Conservation (phyloP, 2,888 invertebrate species). For the Coelopa pilipes region DNA sequence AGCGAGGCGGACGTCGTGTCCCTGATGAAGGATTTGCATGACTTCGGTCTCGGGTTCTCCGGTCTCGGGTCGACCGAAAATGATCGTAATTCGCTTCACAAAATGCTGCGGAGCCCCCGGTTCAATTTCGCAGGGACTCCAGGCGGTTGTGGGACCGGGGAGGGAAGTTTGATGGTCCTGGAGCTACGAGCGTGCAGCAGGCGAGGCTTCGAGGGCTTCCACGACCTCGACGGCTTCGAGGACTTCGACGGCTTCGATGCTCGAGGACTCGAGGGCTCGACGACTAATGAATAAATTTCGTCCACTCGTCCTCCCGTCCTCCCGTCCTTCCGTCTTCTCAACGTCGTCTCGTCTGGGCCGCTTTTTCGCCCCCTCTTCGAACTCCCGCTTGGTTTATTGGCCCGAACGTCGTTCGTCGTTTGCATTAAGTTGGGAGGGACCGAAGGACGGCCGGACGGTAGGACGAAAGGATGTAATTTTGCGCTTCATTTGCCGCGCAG, state of each 20-base stretch:
- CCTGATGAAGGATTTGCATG: slow-evolving; percentile 8
- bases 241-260: too few relatives aligned
- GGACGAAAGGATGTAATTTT: not conserved
- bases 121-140: too few relatives aligned
- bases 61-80: not conserved
- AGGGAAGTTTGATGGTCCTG: too few relatives aligned
- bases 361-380: not conserved
- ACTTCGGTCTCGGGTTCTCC: not conserved
- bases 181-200: too few relatives aligned
- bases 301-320: not conserved
- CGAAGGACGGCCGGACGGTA: not conserved
- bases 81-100: not conserved
- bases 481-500: slow-evolving; percentile 6
- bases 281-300: slow-evolving; percentile 28
- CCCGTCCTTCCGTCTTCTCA: not conserved
- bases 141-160: too few relatives aligned
- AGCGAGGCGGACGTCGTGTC: not conserved
- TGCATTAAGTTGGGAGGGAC: not conserved
- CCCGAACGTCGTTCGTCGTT: not conserved
- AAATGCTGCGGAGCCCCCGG: slow-evolving; percentile 2
- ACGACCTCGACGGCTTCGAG: too few relatives aligned
- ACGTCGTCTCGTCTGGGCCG: not conserved
- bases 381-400: slow-evolving; percentile 2
- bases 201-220: too few relatives aligned
- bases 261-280: too few relatives aligned